These are phyloP conservation scores for Pogona vitticeps DNA, from an alignment of 2,113 vertebrate genomes.

Conservation along the genomic window DNA sequence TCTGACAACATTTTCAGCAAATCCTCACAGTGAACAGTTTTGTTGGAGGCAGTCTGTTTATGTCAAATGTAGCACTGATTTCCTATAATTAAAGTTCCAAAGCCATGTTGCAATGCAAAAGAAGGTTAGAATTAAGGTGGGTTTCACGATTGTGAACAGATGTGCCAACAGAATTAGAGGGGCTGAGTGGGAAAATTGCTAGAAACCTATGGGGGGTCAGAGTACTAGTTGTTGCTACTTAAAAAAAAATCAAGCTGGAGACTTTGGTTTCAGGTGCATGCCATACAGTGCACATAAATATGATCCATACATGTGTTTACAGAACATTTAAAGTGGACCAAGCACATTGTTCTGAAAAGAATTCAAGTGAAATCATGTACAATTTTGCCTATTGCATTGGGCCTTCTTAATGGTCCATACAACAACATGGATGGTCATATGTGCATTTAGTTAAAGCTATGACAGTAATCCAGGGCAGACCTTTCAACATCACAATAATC, in stretches of 20 bases:
- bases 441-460: constrained; percentile 49
- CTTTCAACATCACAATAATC: no score
- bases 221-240: no score
- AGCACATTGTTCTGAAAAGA: neutral
- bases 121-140: neutral
- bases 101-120: neutral
- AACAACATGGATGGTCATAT: constrained; percentile 10
- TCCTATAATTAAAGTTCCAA: neutral
- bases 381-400: neutral
- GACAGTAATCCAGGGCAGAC: no score
- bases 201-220: neutral
- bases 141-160: neutral
- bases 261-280: neutral
- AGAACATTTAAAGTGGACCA: neutral
- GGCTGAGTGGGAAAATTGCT: neutral
- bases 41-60: no score
- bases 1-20: neutral
- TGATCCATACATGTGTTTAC: neutral
- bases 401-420: constrained; percentile 32
- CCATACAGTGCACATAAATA: neutral
- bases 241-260: no score
- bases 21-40: neutral
- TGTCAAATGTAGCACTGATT: neutral
- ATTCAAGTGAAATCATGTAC: neutral
- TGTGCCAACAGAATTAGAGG: neutral